Conservation (phyloP, 2,888 invertebrate species). For the Ormia ochracea region DNA sequence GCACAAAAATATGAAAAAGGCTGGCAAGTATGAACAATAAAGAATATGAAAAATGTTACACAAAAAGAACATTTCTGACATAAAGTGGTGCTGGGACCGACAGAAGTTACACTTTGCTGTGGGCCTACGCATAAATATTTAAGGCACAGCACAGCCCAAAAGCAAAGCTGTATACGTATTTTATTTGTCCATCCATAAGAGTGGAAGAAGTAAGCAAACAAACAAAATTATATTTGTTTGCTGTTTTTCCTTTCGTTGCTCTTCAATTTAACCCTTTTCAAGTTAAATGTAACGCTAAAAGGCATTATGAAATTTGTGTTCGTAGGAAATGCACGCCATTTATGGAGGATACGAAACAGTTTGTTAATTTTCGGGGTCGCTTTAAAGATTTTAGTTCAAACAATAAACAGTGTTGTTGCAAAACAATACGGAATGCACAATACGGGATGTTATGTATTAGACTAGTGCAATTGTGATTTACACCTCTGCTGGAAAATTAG, state of each 20-base stretch:
- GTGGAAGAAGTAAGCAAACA: background rate
- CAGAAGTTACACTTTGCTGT: constrained; percentile 40
- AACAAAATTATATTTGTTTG: constrained; percentile 3
- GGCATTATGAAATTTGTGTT: constrained; percentile 23
- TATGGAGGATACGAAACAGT: background rate
- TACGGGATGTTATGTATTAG: too few relatives aligned
- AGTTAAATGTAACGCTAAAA: constrained; percentile 32
- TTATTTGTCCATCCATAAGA: background rate
- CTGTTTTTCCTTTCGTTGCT: background rate
- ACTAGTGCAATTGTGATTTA: too few relatives aligned
- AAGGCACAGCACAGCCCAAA: constrained; percentile 13
- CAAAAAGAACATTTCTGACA: constrained; percentile 43
- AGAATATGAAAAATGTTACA: constrained; percentile 19
- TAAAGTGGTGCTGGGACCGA: background rate
- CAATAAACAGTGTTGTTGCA: too few relatives aligned
- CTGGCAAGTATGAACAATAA: constrained; percentile 2
- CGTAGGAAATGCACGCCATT: constrained; percentile 30
- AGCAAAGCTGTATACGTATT: constrained; percentile 7
- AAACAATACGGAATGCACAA: too few relatives aligned
- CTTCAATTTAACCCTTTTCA: constrained; percentile 34
- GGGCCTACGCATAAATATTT: constrained; percentile 55
- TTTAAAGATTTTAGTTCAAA: background rate
- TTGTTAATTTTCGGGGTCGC: constrained; percentile 3
- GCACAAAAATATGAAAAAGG: constrained; percentile 22
- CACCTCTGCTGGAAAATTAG: too few relatives aligned